Conservation (phyloP, 2,797 vertebrate species). For the Podarcis lilfordi region DNA sequence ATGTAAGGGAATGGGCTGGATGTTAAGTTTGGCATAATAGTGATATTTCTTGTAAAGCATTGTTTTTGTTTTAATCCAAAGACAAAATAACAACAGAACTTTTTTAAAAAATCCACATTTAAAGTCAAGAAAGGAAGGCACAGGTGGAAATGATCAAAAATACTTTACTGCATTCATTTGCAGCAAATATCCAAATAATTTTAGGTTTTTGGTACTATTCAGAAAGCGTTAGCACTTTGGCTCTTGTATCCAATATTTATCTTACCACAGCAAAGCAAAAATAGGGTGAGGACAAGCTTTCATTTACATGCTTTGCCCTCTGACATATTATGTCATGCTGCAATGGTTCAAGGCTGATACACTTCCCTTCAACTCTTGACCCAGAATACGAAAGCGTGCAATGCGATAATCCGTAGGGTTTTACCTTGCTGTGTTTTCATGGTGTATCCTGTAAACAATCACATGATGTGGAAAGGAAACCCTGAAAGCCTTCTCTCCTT, state of each 20-base stretch:
- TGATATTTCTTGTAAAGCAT: conserved; percentile 32
- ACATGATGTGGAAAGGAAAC: conserved; percentile 8
- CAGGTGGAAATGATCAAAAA: conserved; percentile 40
- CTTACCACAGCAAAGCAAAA: conserved; percentile 35
- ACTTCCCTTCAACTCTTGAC: conserved; percentile 17
- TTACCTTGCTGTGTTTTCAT: conserved; percentile 21
- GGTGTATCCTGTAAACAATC: conserved; percentile 24
- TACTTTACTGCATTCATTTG: conserved; percentile 41
- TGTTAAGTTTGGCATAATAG: conserved; percentile 68
- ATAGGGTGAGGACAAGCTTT: conserved; percentile 47
- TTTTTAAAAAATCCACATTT: neutral
- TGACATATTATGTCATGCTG: conserved; percentile 35
- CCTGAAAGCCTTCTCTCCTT: neutral
- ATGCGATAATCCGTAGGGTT: neutral
- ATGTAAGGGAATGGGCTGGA: conserved; percentile 67
- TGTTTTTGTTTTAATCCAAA: neutral
- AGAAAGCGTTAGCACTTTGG: conserved; percentile 65
- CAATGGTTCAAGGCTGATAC: conserved; percentile 48
- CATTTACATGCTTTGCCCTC: conserved; percentile 42
- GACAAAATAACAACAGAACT: conserved; percentile 40
- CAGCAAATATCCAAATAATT: conserved; percentile 51
- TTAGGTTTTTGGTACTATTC: conserved; percentile 54
- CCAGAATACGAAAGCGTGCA: neutral
- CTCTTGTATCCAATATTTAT: conserved; percentile 68
- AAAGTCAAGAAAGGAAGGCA: conserved; percentile 48